These are phyloP conservation scores for Scaptomyza pallida DNA, from an alignment of 1,140 invertebrate species.

Conservation along the genomic window DNA sequence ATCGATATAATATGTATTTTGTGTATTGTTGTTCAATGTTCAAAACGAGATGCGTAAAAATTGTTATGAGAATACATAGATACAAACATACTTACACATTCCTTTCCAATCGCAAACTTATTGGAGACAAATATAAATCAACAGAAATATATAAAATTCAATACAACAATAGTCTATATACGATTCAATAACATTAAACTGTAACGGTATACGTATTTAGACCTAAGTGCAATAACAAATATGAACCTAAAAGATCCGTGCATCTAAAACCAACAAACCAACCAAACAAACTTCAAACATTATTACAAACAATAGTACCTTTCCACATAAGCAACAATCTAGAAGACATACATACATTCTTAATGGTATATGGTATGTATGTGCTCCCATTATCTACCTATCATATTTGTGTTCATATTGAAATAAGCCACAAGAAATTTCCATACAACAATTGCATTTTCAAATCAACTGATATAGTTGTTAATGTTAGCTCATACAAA, in stretches of 20 bases:
- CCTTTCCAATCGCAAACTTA: conserved; percentile 28
- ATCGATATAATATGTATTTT: conserved; percentile 49
- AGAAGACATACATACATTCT: conserved; percentile 8
- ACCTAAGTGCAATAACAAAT: conserved; percentile 76
- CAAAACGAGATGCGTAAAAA: conserved; percentile 48
- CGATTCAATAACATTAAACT: conserved; percentile 58
- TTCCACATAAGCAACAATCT: conserved; percentile 33
- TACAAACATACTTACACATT: conserved; percentile 34
- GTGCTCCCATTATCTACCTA: conserved; percentile 29
- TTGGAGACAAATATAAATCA: conserved; percentile 37
- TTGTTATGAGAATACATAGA: conserved; percentile 55
- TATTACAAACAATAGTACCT: conserved; percentile 77
- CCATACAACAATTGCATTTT: conserved; percentile 38
- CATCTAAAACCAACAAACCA: conserved; percentile 32
- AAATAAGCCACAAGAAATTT: conserved; percentile 34
- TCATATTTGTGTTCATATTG: conserved; percentile 62
- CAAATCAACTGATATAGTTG: conserved; percentile 21
- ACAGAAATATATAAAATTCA: conserved; percentile 7
- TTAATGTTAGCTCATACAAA: conserved; percentile 48
- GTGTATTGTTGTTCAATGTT: conserved; percentile 67
- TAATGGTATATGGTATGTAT: conserved; percentile 12
- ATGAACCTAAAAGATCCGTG: conserved; percentile 49
- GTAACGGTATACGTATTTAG: conserved; percentile 81
- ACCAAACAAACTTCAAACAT: conserved; percentile 37
- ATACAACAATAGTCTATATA: conserved; percentile 21